Evolutionary conservation across 2,113 vertebrate genomes (phyloP), one percentile per base, ranked within the genome.

Genomic region (Microcebus lehilahytsara): DNA sequence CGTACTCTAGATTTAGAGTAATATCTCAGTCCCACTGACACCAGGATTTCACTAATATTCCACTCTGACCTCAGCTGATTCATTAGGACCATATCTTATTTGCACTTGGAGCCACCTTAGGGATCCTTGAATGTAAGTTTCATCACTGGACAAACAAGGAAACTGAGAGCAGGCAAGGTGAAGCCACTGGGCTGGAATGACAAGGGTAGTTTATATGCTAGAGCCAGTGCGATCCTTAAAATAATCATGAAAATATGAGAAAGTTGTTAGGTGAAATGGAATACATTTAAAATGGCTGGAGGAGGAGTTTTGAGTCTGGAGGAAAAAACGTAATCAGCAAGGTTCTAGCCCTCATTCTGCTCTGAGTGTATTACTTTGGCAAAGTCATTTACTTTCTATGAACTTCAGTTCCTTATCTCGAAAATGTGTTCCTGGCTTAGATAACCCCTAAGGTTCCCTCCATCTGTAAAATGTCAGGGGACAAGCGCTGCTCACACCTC

Each of bases 371-470:
- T 30, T 71, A 66, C 30, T 89, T 87, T 85, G 84, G 77, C 64
- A 91, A 92, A 97, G 71, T 74, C 40, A 96, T 92, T 96, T 72
- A 42, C 16, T 85, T 56, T 94, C 75, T 60, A 10, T 22, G 51
- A 90, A n/a, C 49, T 56, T 79, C 74, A 67, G 69, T 84, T 60
- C 42, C 77, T 94, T 80, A 89, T 89, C 91, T 83, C 20, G 2
- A 89, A 95, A 97, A 80, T 87, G 42, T 85, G 16, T 78, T 78
- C 56, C 74, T 94, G 89, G 25, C 67, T 69, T 51, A 93, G 30
- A 84, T 66, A 84, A 85, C 19, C 90, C 64, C 32, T n/a, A 32
- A 69, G 16, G 85, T 72, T 58, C 27, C 19, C 80, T 42, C 93
- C 78, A 88, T 27, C 30, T 90, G 14, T 56, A 85, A 96, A 94